Conservation (phyloP, 2,888 invertebrate species). For the Cetonia aurata region DNA sequence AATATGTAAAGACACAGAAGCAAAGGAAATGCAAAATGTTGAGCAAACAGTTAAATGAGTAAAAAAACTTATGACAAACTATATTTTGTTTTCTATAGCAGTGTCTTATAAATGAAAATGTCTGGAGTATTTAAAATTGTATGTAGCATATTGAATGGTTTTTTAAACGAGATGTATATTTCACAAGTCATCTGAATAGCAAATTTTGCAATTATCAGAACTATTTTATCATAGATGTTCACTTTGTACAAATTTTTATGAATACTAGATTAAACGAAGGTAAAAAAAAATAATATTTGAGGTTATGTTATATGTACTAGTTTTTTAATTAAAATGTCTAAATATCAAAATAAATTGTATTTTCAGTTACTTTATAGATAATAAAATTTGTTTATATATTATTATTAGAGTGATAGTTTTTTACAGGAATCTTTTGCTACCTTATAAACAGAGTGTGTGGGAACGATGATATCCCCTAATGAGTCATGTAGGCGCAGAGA, state of each 20-base stretch:
- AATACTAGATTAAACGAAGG: constrained; percentile 39
- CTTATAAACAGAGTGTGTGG: too few species aligned
- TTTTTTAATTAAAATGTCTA: constrained; percentile 42
- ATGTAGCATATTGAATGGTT: constrained; percentile 41
- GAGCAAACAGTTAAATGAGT: constrained; percentile 38
- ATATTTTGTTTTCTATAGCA: constrained; percentile 36
- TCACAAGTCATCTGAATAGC: constrained; percentile 41
- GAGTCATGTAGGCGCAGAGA: too few species aligned
- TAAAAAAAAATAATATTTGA: constrained; percentile 20
- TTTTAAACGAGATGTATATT: constrained; percentile 41
- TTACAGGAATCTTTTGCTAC: too few species aligned
- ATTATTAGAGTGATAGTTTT: too few species aligned
- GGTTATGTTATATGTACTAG: constrained; percentile 42
- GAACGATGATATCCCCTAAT: too few species aligned
- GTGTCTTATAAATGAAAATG: constrained; percentile 42
- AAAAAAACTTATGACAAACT: not conserved
- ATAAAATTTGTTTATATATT: constrained; percentile 43
- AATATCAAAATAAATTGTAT: constrained; percentile 40
- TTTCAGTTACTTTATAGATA: constrained; percentile 43
- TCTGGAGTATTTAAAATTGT: constrained; percentile 39
- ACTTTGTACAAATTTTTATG: constrained; percentile 46
- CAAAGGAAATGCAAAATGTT: constrained; percentile 27
- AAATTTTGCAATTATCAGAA: constrained; percentile 30
- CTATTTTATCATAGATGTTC: constrained; percentile 44
- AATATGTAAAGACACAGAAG: constrained; percentile 26